phyloP scores from a whole-genome alignment of 2,888 invertebrate genomes.

The Eupithecia centaureata region DNA sequence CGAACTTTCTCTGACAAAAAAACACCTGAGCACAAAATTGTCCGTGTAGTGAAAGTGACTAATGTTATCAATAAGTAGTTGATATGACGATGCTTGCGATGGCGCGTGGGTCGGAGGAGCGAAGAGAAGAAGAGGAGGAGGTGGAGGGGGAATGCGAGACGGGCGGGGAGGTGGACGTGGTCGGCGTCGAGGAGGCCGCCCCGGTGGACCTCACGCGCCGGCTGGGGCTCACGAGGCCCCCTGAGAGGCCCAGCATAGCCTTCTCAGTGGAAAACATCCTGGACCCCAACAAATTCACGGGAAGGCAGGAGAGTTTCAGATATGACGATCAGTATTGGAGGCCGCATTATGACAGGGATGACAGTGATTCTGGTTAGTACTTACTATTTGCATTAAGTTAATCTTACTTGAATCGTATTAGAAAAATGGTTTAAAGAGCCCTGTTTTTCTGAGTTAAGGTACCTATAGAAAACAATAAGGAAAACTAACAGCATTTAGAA shows the following conservation, averaged over 20 bases:
- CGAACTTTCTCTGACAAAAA: constrained; percentile 37
- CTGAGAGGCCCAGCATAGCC: constrained; percentile 85
- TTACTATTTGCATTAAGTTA: neutral
- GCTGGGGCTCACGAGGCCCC: constrained; percentile 83
- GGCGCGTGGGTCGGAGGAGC: constrained; percentile 78
- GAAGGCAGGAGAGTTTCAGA: constrained; percentile 78
- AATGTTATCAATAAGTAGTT: constrained; percentile 55
- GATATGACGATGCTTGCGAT: constrained; percentile 83
- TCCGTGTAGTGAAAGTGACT: constrained; percentile 56
- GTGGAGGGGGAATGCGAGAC: constrained; percentile 69
- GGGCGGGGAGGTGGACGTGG: constrained; percentile 76
- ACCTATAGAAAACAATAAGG: too few relatives aligned
- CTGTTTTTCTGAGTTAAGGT: too few relatives aligned
- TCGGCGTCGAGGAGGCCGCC: constrained; percentile 78
- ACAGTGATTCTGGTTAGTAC: constrained; percentile 83
- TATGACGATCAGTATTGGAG: constrained; percentile 85
- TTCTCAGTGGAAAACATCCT: constrained; percentile 96
- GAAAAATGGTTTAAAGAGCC: too few relatives aligned
- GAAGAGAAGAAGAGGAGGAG: constrained; percentile 67
- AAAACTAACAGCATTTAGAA: too few relatives aligned
- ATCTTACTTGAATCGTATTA: constrained; percentile 5
- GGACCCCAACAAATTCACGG: constrained; percentile 95
- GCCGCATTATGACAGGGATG: constrained; percentile 82
- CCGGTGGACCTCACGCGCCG: constrained; percentile 79
- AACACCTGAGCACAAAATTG: constrained; percentile 1